Evolutionary conservation across 2,888 invertebrate genomes (phyloP).

Genomic region (Andrena trimmerana): DNA sequence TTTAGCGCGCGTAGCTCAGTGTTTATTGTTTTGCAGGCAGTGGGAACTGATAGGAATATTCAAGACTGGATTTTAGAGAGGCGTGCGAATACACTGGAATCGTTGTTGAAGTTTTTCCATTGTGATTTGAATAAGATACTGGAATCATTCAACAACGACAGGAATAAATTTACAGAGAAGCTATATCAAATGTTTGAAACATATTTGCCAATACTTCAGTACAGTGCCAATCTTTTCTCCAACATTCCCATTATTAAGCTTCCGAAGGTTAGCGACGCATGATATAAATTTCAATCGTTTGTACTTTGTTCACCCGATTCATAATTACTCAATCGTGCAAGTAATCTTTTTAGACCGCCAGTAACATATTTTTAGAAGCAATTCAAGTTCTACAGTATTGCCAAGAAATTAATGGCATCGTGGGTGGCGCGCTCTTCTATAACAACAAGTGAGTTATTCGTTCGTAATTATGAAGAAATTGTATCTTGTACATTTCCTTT

Average conservation of each 20-base stretch:
- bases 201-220: slow-evolving; percentile 94
- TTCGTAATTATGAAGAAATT: slow-evolving; percentile 9
- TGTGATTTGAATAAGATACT: slow-evolving; percentile 92
- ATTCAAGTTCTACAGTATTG: slow-evolving; percentile 94
- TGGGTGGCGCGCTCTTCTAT: slow-evolving; percentile 94
- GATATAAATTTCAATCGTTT: slow-evolving; percentile 6
- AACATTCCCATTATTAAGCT: slow-evolving; percentile 92
- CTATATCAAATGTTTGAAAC: slow-evolving; percentile 95
- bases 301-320: background rate
- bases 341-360: slow-evolving; percentile 90
- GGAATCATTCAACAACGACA: slow-evolving; percentile 86
- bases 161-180: slow-evolving; percentile 89
- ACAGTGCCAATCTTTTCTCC: slow-evolving; percentile 93
- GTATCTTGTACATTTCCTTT: background rate
- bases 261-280: slow-evolving; percentile 89
- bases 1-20: slow-evolving; percentile 22
- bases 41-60: slow-evolving; percentile 94
- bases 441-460: slow-evolving; percentile 91
- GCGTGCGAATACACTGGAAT: slow-evolving; percentile 91
- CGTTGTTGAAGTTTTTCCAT: slow-evolving; percentile 93
- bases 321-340: slow-evolving; percentile 19
- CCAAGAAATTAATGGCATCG: slow-evolving; percentile 91
- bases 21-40: slow-evolving; percentile 88
- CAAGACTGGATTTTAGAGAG: slow-evolving; percentile 93
- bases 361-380: slow-evolving; percentile 94